A percentile compares a stretch with the other conserved stretches of the same genome.
Conservation (phyloP, 2,888 invertebrate genomes). For the Metalampra italica region DNA sequence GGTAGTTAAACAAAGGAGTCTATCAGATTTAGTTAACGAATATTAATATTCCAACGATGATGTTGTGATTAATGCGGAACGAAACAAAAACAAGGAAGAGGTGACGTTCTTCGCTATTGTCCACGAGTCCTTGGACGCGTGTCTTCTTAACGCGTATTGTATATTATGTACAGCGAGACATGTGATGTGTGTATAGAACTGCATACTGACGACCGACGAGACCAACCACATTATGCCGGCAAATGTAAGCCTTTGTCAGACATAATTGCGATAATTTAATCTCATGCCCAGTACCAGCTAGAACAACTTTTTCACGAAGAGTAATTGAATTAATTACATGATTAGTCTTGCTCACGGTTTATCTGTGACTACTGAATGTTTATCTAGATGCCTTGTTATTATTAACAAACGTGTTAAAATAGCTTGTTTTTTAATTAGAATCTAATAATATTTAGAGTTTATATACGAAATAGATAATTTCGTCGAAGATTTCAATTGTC, state of each 20-base stretch:
- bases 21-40: conserved; percentile 39
- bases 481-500: background rate
- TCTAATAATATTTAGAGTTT: background rate
- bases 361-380: conserved; percentile 17
- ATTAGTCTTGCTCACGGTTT: conserved; percentile 29
- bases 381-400: background rate
- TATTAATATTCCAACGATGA: conserved; percentile 70
- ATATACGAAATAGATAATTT: background rate
- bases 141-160: conserved; percentile 32
- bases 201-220: conserved; percentile 16
- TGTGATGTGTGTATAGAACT: background rate
- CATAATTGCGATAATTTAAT: conserved; percentile 33
- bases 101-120: conserved; percentile 50
- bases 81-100: conserved; percentile 69
- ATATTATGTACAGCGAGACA: conserved; percentile 3
- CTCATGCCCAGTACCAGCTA: conserved; percentile 28
- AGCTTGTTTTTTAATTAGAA: background rate
- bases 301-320: conserved; percentile 35
- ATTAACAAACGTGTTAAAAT: background rate
- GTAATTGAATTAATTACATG: conserved; percentile 42
- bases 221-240: conserved; percentile 9
- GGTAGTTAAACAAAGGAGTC: conserved; percentile 42
- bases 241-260: conserved; percentile 14
- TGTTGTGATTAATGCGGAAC: conserved; percentile 55
- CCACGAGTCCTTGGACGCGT: conserved; percentile 56